Evolutionary conservation across 2,888 invertebrate species (phyloP), one percentile per base, ranked within the genome.

Genomic region (Oxyteleia sp.): DNA sequence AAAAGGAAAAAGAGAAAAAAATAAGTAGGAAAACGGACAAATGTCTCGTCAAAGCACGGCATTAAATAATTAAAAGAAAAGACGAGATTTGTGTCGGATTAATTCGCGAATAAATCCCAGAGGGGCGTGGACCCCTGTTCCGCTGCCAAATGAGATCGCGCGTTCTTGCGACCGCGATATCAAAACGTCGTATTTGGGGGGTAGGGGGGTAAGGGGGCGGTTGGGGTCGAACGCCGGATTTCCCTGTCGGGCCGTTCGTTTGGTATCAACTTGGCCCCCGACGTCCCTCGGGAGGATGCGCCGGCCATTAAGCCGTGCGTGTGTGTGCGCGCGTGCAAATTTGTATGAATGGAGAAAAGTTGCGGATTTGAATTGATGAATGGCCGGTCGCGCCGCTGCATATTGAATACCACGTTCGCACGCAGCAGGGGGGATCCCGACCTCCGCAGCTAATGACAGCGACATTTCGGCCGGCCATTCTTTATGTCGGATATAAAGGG

Each of bases 211-310:
- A n/a, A n/a, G n/a, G n/a, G n/a, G n/a, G n/a, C n/a, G n/a, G 8
- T 10, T 32, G 32, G 10, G 32, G 8, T 1, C 87, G 85, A 82
- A 75, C 84, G 87, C 82, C 88, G 89, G 90, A 92, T 92, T 92
- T 92, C 92, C 92, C 92, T 90, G 90, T 91, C 92, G 92, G 89
- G 90, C 88, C 90, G 89, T 92, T 92, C 89, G 87, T 91, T 92
- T 89, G 85, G 89, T 89, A 90, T 90, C 90, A 91, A 74, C 74
- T 49, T 41, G 85, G 80, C 83, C 81, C 84, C 86, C 83, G 53
- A 26, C 69, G 71, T 88, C 88, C 88, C 91, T 88, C 83, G 76
- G 88, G 89, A 88, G 89, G 78, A 88, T 10, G 85, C 89, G 87
- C 89, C 89, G 89, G 90, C 90, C 92, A 92, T 92, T 92, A 92